phyloP scores from a whole-genome alignment of 1,140 invertebrate species.

The Aphis gossypii region DNA sequence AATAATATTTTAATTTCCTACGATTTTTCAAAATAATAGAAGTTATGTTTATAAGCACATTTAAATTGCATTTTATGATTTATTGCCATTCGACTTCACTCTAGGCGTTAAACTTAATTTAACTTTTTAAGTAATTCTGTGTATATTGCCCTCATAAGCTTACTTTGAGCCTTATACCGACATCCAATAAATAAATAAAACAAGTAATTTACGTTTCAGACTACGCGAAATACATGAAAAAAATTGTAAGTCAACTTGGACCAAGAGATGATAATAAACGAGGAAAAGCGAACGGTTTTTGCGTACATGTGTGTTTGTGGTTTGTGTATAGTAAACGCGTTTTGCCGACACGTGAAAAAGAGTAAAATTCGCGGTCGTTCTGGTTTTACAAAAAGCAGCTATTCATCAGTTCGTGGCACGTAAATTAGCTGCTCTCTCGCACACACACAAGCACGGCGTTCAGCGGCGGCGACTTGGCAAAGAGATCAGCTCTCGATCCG shows the following conservation, averaged over 20 bases:
- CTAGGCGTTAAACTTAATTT: neutral
- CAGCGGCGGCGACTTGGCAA: conserved; percentile 22
- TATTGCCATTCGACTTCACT: neutral
- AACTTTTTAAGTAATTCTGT: neutral
- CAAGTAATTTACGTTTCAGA: neutral
- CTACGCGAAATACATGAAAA: neutral
- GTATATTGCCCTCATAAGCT: neutral
- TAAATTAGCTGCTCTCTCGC: conserved; percentile 42
- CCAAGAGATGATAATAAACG: neutral
- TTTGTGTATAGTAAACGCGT: neutral
- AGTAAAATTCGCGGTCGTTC: conserved; percentile 50
- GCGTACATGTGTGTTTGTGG: neutral
- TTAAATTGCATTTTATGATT: neutral
- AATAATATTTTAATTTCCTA: neutral
- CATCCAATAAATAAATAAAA: conserved; percentile 17
- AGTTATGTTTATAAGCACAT: neutral
- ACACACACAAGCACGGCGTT: neutral
- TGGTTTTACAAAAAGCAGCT: conserved; percentile 48
- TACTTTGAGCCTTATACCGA: neutral
- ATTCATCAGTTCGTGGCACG: conserved; percentile 54
- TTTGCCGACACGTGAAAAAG: conserved; percentile 39
- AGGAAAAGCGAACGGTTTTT: neutral
- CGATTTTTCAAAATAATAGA: neutral
- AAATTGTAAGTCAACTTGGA: neutral
- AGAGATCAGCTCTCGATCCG: conserved; percentile 53